A percentile compares a stretch with the other conserved stretches of the same genome.
Conservation (phyloP, 2,888 invertebrate species). For the Cremastinae sp. region DNA sequence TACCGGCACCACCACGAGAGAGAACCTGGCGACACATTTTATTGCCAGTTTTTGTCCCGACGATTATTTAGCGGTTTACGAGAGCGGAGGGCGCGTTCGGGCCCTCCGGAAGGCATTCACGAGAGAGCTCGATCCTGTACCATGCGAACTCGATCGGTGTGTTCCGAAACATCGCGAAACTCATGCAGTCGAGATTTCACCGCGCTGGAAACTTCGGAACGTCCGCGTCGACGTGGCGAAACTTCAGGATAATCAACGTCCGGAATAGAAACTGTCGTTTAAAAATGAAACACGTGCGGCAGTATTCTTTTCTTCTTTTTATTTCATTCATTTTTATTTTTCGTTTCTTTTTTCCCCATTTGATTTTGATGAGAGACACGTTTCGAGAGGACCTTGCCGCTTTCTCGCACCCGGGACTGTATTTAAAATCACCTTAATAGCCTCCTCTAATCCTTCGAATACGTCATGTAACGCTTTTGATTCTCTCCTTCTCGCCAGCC, state of each 20-base stretch:
- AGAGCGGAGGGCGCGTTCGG: conserved; percentile 59
- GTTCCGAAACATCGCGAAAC: neutral
- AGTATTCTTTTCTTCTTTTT: no score
- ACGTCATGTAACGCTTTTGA: conserved; percentile 42
- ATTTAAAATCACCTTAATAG: conserved; percentile 37
- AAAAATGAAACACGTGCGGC: no score
- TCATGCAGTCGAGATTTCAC: neutral
- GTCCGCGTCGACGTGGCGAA: conserved; percentile 28
- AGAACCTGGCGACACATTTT: conserved; percentile 75
- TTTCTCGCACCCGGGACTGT: conserved; percentile 7
- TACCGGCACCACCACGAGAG: conserved; percentile 66
- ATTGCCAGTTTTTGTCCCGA: conserved; percentile 77
- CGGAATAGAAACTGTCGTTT: no score
- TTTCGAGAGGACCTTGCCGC: neutral
- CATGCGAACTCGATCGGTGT: conserved; percentile 29
- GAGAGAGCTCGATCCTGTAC: no score
- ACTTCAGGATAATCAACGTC: no score
- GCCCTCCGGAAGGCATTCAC: conserved; percentile 24
- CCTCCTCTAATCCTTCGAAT: conserved; percentile 43
- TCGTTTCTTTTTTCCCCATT: no score
- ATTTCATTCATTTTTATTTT: no score
- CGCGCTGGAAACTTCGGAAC: conserved; percentile 4
- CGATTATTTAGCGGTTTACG: conserved; percentile 78
- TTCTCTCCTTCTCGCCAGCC: conserved; percentile 5
- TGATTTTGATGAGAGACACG: no score